phyloP scores from a whole-genome alignment of 2,888 invertebrate genomes.

The Caenorhabditis uteleia region DNA sequence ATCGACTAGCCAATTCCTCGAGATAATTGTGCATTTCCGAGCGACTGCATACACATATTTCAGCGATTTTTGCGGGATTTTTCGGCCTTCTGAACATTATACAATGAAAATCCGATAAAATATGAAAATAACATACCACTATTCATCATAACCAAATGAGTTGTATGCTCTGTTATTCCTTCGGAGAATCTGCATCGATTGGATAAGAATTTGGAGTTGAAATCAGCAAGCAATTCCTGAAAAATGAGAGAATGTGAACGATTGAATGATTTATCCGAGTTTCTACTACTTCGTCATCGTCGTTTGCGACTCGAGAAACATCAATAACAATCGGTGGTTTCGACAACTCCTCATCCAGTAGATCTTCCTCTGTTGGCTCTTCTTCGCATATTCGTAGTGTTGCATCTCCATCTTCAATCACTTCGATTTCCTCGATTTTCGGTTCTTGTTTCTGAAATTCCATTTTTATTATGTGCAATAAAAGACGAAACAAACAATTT shows the following conservation, averaged over 20 bases:
- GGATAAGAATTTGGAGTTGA: slow-evolving; percentile 28
- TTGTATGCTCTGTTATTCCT: slow-evolving; percentile 18
- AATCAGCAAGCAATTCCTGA: slow-evolving; percentile 40
- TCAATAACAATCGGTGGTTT: slow-evolving; percentile 9
- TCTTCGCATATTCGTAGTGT: too few species aligned
- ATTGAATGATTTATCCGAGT: neutral
- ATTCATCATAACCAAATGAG: slow-evolving; percentile 49
- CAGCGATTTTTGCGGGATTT: slow-evolving; percentile 24
- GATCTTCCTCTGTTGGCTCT: neutral
- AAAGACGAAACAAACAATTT: too few species aligned
- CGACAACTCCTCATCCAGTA: slow-evolving; percentile 8
- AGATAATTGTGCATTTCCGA: slow-evolving; percentile 23
- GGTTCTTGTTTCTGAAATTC: neutral
- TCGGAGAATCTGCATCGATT: slow-evolving; percentile 25
- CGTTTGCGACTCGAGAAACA: slow-evolving; percentile 27
- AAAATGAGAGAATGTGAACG: slow-evolving; percentile 5
- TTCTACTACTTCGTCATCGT: slow-evolving; percentile 37
- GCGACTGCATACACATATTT: slow-evolving; percentile 25
- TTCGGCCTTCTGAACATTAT: slow-evolving; percentile 19
- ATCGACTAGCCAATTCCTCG: slow-evolving; percentile 31
- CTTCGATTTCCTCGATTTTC: neutral
- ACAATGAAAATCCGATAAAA: neutral
- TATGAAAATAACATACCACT: slow-evolving; percentile 13
- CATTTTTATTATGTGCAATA: neutral
- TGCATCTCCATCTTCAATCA: neutral